Evolutionary conservation across 30 jellyfish, hydroid and myxozoan species (phyloP).

Genomic region (Hydractinia echinata): DNA sequence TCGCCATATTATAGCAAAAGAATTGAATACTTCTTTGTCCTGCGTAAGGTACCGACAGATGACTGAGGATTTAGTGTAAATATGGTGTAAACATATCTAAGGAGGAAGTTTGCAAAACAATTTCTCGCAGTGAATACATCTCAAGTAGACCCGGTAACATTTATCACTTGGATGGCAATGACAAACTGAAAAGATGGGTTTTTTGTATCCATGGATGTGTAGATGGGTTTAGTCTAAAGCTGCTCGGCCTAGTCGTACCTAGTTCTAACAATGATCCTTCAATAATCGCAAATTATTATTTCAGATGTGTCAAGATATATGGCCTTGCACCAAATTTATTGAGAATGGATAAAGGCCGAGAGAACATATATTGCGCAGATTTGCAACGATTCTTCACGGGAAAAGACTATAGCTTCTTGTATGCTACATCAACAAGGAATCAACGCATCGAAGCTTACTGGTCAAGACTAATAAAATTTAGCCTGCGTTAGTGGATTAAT

Average conservation of each 20-base stretch:
- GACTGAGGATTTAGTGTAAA: constrained; percentile 3
- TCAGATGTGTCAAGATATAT: constrained; percentile 1
- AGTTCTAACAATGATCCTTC: constrained; percentile 36
- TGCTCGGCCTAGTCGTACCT: constrained; percentile 25
- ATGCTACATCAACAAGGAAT: constrained; percentile 31
- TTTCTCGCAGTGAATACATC: constrained; percentile 17
- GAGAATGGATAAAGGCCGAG: constrained; percentile 33
- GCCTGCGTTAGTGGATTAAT: constrained; percentile 28
- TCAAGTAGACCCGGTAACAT: constrained; percentile 19
- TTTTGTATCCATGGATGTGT: constrained; percentile 37
- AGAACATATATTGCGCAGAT: constrained; percentile 29
- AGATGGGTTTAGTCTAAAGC: constrained; percentile 35
- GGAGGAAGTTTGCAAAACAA: constrained; percentile 25
- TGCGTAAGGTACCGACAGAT: constrained; percentile 16
- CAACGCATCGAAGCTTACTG: constrained; percentile 39
- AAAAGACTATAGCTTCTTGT: constrained; percentile 18
- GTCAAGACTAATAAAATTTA: constrained; percentile 28
- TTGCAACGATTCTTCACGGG: constrained; percentile 33
- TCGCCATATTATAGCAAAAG: background rate
- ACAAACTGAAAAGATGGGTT: constrained; percentile 36
- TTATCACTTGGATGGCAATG: constrained; percentile 34
- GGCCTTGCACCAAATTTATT: constrained; percentile 30
- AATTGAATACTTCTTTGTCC: background rate
- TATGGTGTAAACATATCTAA: constrained; percentile 9
- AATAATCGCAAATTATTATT: constrained; percentile 9